phyloP scores from a whole-genome alignment of 2,888 invertebrate species.

The Belgica antarctica region DNA sequence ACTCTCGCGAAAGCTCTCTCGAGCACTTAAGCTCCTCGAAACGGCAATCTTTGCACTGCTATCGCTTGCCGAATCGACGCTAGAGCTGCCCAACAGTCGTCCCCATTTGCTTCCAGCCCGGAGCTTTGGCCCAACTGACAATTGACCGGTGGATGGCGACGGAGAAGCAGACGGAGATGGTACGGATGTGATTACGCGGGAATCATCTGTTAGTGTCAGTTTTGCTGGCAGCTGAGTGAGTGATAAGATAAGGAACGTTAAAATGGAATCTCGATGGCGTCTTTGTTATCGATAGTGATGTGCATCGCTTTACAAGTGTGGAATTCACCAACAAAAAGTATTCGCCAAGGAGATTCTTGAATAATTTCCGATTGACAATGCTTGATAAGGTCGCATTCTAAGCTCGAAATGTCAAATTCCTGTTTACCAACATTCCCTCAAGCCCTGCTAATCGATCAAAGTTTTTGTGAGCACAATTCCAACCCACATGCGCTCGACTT shows the following conservation, averaged over 20 bases:
- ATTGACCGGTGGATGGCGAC: constrained; percentile 56
- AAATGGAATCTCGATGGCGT: too few species aligned
- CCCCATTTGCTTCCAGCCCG: constrained; percentile 72
- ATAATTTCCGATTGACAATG: too few species aligned
- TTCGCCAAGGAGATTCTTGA: too few species aligned
- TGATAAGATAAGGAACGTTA: neutral
- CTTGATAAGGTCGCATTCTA: too few species aligned
- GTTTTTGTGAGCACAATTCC: too few species aligned
- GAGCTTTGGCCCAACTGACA: constrained; percentile 51
- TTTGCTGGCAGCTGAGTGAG: constrained; percentile 54
- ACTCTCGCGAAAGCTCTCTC: constrained; percentile 56
- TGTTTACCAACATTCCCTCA: too few species aligned
- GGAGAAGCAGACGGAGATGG: constrained; percentile 54
- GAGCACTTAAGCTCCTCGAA: constrained; percentile 61
- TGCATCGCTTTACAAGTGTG: too few species aligned
- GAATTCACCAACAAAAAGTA: too few species aligned
- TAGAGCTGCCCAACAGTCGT: constrained; percentile 73
- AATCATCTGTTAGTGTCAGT: constrained; percentile 56
- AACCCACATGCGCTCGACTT: too few species aligned
- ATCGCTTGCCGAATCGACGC: constrained; percentile 71
- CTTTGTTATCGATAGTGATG: too few species aligned
- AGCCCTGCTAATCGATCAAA: too few species aligned
- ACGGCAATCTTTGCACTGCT: constrained; percentile 59
- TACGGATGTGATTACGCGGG: constrained; percentile 53
- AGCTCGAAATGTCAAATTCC: too few species aligned